Evolutionary conservation across 2,888 invertebrate species (phyloP).

Genomic region (Candidula unifasciata): DNA sequence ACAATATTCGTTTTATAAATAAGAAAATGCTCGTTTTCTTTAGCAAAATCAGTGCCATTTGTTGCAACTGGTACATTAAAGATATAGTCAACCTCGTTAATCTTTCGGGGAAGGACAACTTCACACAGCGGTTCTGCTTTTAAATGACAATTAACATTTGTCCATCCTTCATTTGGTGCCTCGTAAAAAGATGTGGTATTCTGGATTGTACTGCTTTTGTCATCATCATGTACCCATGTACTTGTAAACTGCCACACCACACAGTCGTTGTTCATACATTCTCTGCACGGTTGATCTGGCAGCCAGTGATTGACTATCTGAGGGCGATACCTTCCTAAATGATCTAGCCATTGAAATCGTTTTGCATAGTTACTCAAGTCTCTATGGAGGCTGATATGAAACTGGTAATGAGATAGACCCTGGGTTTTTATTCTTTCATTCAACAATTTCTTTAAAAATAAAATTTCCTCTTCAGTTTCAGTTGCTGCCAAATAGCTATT

Average conservation of each 20-base stretch:
- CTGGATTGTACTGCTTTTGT: not conserved
- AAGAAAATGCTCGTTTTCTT: not conserved
- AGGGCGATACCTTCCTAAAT: not conserved
- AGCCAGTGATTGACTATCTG: not conserved
- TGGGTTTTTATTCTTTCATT: not conserved
- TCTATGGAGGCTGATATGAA: not conserved
- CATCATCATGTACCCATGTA: not conserved
- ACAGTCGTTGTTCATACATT: not conserved
- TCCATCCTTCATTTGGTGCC: too few relatives aligned
- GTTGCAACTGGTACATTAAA: not conserved
- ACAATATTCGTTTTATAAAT: not conserved
- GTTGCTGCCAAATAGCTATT: not conserved
- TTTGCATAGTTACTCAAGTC: not conserved
- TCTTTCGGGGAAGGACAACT: not conserved
- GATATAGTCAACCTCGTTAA: not conserved
- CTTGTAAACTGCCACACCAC: not conserved
- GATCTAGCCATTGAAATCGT: not conserved
- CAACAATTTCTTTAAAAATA: not conserved
- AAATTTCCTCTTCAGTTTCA: constrained; percentile 3
- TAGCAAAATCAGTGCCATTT: not conserved
- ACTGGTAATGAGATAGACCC: too few relatives aligned
- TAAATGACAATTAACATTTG: too few relatives aligned
- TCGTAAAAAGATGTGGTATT: not conserved
- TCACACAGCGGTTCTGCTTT: not conserved
- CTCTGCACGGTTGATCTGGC: not conserved